Conservation (phyloP, 2,888 invertebrate species). For the Thecocarcelia acutangulata region DNA sequence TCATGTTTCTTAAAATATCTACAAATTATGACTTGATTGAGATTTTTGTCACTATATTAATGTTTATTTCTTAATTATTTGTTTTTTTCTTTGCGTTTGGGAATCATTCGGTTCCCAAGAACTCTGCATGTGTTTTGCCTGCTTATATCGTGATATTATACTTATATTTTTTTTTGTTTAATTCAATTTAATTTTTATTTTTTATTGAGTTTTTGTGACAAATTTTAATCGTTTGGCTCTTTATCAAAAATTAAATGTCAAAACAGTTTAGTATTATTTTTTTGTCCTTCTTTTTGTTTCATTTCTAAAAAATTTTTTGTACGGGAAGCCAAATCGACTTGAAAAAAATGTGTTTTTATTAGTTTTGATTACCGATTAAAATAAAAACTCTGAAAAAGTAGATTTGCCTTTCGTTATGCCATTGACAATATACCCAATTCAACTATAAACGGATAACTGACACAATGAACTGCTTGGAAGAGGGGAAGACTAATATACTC, state of each 20-base stretch:
- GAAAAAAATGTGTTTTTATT: background rate
- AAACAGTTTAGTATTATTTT: conserved; percentile 32
- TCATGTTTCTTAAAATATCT: conserved; percentile 49
- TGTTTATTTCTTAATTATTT: conserved; percentile 62
- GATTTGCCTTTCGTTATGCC: too few relatives aligned
- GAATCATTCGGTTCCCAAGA: conserved; percentile 52
- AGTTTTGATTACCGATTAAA: too few relatives aligned
- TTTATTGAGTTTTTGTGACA: conserved; percentile 48
- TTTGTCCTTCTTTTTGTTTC: too few relatives aligned
- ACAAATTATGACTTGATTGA: conserved; percentile 66
- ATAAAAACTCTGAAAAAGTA: too few relatives aligned
- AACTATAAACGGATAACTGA: too few relatives aligned
- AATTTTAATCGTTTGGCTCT: conserved; percentile 33
- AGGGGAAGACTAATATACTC: too few relatives aligned
- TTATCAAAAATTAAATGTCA: conserved; percentile 48
- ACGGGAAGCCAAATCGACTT: background rate
- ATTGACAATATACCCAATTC: too few relatives aligned
- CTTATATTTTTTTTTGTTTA: background rate
- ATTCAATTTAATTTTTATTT: conserved; percentile 22
- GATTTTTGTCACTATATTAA: conserved; percentile 65
- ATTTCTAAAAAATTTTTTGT: background rate
- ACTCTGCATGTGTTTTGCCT: conserved; percentile 61
- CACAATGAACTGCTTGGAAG: too few relatives aligned
- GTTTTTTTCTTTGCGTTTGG: conserved; percentile 2
- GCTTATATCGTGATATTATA: conserved; percentile 10